Conservation (phyloP, 2,113 vertebrate species). For the Columba livia region DNA sequence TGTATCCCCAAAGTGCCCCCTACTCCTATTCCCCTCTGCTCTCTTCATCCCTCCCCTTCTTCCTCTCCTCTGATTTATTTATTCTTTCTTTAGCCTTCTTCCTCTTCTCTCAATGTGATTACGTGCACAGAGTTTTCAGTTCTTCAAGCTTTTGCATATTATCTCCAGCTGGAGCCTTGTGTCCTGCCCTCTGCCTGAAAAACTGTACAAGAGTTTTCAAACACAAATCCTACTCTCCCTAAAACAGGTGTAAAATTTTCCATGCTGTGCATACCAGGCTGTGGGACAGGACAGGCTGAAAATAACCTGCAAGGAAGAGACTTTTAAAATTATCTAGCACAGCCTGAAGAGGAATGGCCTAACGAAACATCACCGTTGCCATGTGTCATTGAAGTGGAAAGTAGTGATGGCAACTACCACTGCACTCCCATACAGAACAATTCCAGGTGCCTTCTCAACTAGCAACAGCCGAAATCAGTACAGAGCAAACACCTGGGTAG, state of each 20-base stretch:
- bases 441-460: not conserved
- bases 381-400: not conserved
- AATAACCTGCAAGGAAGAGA: not conserved
- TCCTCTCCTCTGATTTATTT: not conserved
- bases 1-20: constrained; percentile 9
- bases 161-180: not conserved
- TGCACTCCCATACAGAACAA: not conserved
- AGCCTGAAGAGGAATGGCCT: not conserved
- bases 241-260: not conserved
- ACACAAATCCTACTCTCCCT: not conserved
- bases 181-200: not conserved
- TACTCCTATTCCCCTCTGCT: not conserved
- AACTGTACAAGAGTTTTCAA: not conserved
- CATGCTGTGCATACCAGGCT: not conserved
- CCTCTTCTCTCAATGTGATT: not conserved
- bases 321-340: not conserved
- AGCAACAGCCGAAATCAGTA: not conserved
- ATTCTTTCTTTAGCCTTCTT: not conserved
- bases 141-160: not conserved
- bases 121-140: not conserved
- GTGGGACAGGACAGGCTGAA: not conserved
- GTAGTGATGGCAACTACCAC: not conserved
- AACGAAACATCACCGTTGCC: not conserved
- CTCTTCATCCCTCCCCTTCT: not conserved
- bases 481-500: not conserved